Base-by-base conservation (phyloP, 2,113 vertebrate species). In the Setophaga coronata region DNA sequence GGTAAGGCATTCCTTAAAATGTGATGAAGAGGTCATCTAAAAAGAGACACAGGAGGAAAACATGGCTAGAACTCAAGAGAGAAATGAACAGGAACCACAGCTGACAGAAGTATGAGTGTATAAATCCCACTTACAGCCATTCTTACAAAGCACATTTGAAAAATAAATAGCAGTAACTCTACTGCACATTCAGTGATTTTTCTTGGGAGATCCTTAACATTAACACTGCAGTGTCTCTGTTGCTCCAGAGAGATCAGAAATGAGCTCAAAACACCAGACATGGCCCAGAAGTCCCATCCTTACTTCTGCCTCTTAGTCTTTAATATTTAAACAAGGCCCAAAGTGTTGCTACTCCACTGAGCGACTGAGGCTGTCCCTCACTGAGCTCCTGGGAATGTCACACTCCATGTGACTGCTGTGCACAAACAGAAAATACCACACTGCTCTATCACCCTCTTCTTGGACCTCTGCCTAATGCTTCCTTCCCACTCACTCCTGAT, bases 391-490 rank as follows among this genome's bases (percentile, higher is more conserved):
- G 86, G 82, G 95, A 91, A 91, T 90, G 91, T 93, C 91, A 85
- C 74, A 80, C 71, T 88, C 87, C 34, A 1, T 15, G 15, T 86
- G 93, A 90, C 29, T 24, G 7, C 18, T 2, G 38, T 42, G 47
- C 45, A 91, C 72, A 93, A 88, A 85, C 62, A 80, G 53, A 91
- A 97, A 96, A 95, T 77, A 80, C 64, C 82, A 93, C 76, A 54
- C 47, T 86, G 85, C 26, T 58, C 28, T 80, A 93, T 77, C 94
- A 93, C 70, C 66, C 82, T 86, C 62, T 64, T 42, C 74, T 77
- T 96, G 92, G 92, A 88, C 45, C 40, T 92, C 79, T 95, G 90
- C 90, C 95, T 86, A 50, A 93, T 38, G 14, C 53, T 57, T 88
- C 74, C 90, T 90, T 89, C 70, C 26, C 84, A 82, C 85, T 95